phyloP scores from a whole-genome alignment of 2,888 invertebrate genomes.

The Hybos culiciformis region DNA sequence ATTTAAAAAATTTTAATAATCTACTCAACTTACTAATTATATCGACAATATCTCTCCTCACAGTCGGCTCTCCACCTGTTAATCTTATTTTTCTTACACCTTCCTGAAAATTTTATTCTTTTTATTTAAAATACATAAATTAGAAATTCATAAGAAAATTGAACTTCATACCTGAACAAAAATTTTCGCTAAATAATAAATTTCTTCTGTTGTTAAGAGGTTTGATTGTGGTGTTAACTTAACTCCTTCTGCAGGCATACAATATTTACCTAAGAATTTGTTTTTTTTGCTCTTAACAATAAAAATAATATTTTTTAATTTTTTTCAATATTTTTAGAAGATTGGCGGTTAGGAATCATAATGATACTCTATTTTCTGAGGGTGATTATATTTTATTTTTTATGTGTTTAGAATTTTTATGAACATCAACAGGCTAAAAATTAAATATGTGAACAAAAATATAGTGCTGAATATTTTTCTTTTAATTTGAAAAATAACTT shows the following conservation, averaged over 20 bases:
- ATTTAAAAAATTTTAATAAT: too few species aligned
- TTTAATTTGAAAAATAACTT: neutral
- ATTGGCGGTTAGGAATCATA: too few species aligned
- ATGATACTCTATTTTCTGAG: too few species aligned
- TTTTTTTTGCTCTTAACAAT: neutral
- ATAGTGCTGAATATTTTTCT: too few species aligned
- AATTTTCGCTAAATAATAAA: conserved; percentile 59
- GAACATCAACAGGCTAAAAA: too few species aligned
- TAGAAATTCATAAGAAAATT: too few species aligned
- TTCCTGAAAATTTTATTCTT: too few species aligned
- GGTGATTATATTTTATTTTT: too few species aligned
- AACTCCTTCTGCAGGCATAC: conserved; percentile 97
- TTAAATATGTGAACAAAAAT: too few species aligned
- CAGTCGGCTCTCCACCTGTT: conserved; percentile 94
- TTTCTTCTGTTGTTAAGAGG: conserved; percentile 69
- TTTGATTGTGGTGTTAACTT: conserved; percentile 59
- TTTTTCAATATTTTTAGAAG: neutral
- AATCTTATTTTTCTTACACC: conserved; percentile 88
- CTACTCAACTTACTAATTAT: conserved; percentile 67
- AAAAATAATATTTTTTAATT: neutral
- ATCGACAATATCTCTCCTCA: conserved; percentile 72
- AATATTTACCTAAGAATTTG: conserved; percentile 64
- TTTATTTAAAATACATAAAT: too few species aligned
- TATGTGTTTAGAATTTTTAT: too few species aligned
- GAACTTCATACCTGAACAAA: too few species aligned